Conservation (phyloP, 2,113 vertebrate genomes). For the Archocentrus centrarchus region DNA sequence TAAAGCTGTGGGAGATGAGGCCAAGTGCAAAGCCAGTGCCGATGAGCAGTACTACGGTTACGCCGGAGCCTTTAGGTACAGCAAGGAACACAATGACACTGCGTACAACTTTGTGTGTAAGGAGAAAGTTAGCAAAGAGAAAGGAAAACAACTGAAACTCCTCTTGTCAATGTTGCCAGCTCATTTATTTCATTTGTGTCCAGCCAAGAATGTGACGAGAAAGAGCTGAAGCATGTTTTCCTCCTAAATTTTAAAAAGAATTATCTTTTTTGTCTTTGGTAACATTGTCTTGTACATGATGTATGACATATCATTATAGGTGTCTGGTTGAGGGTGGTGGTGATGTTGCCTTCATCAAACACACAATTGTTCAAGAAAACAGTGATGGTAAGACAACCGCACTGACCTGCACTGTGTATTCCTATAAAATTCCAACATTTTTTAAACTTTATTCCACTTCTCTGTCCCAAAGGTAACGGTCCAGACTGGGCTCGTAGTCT, state of each 20-base stretch:
- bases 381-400: conserved; percentile 77
- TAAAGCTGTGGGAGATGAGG: conserved; percentile 38
- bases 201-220: neutral
- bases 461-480: conserved; percentile 45
- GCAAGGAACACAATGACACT: neutral
- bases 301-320: conserved; percentile 70
- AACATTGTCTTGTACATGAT: neutral
- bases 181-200: neutral
- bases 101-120: neutral
- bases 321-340: conserved; percentile 86
- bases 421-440: neutral
- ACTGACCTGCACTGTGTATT: neutral
- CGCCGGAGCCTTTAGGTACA: conserved; percentile 87
- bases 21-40: conserved; percentile 81
- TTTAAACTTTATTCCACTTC: neutral
- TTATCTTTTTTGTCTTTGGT: neutral
- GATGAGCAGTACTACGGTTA: conserved; percentile 87
- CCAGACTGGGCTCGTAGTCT: conserved; percentile 61
- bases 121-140: neutral
- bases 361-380: conserved; percentile 85
- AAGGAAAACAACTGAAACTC: neutral
- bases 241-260: neutral
- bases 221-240: neutral
- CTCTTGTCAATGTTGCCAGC: neutral
- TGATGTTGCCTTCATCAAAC: conserved; percentile 92